Evolutionary conservation across 2,888 invertebrate genomes (phyloP).

Genomic region (Brenthis ino): DNA sequence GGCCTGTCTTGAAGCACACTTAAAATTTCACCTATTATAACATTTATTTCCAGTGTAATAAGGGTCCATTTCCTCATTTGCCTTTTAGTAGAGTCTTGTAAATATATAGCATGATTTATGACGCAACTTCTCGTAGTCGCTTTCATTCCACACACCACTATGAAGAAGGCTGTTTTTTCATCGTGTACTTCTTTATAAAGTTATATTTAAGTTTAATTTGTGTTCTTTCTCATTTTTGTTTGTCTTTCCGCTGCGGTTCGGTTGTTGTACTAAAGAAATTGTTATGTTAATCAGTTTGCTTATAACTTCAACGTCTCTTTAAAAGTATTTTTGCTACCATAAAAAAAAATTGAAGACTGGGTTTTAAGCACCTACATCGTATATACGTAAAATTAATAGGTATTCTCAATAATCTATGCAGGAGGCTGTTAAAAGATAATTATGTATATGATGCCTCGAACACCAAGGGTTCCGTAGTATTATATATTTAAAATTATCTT

Average conservation of each 20-base stretch:
- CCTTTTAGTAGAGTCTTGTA: constrained; percentile 33
- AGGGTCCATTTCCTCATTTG: constrained; percentile 41
- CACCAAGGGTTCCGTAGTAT: no score
- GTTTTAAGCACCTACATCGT: neutral
- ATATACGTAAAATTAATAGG: no score
- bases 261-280: constrained; percentile 20
- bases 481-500: no score
- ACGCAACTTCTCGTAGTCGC: constrained; percentile 68
- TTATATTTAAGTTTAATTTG: constrained; percentile 44
- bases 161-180: constrained; percentile 56
- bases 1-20: constrained; percentile 52
- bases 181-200: constrained; percentile 48
- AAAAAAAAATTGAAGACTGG: neutral
- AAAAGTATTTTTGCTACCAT: neutral
- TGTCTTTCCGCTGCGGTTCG: constrained; percentile 8
- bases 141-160: constrained; percentile 70
- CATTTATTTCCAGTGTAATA: constrained; percentile 41
- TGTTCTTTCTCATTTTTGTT: constrained; percentile 39
- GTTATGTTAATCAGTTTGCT: constrained; percentile 13
- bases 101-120: constrained; percentile 65
- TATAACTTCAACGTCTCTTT: constrained; percentile 1
- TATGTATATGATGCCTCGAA: no score
- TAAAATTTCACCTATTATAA: constrained; percentile 38
- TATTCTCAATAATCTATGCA: no score
- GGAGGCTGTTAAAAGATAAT: no score